These are phyloP conservation scores for Luscinia megarhynchos DNA, from an alignment of 2,797 vertebrate species.

Conservation along the genomic window DNA sequence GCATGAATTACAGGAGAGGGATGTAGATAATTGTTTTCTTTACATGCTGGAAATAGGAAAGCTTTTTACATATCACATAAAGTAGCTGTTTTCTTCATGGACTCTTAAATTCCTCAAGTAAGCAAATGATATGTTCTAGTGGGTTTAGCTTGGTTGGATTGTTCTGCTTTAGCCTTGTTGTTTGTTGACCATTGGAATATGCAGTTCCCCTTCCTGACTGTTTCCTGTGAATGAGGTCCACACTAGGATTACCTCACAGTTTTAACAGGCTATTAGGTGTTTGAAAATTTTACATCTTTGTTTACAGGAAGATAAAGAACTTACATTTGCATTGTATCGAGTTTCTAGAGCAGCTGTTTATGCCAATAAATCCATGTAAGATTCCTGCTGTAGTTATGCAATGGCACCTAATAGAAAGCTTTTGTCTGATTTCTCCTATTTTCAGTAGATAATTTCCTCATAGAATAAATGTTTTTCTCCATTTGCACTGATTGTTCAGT, in stretches of 20 bases:
- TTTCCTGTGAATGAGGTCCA: not conserved
- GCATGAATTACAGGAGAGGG: not conserved
- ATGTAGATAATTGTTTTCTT: not conserved
- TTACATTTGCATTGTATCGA: not conserved
- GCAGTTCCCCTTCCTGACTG: not conserved
- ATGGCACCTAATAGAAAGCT: not conserved
- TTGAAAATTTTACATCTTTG: not conserved
- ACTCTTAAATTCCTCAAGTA: not conserved
- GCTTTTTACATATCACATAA: not conserved
- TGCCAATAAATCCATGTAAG: not conserved
- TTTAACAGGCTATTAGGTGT: not conserved
- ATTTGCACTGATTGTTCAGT: not conserved
- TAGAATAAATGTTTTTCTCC: not conserved
- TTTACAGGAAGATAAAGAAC: not conserved
- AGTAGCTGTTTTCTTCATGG: not conserved
- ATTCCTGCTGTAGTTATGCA: not conserved
- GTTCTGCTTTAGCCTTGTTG: not conserved
- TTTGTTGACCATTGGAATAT: not conserved
- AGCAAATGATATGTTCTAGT: not conserved
- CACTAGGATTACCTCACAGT: accelerated
- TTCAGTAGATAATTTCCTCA: not conserved
- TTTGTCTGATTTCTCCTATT: not conserved
- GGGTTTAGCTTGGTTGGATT: not conserved
- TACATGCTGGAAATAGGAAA: not conserved
- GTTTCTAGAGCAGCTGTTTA: not conserved